Conservation (phyloP, 1,140 invertebrate species). For the Coenobita brevimanus region DNA sequence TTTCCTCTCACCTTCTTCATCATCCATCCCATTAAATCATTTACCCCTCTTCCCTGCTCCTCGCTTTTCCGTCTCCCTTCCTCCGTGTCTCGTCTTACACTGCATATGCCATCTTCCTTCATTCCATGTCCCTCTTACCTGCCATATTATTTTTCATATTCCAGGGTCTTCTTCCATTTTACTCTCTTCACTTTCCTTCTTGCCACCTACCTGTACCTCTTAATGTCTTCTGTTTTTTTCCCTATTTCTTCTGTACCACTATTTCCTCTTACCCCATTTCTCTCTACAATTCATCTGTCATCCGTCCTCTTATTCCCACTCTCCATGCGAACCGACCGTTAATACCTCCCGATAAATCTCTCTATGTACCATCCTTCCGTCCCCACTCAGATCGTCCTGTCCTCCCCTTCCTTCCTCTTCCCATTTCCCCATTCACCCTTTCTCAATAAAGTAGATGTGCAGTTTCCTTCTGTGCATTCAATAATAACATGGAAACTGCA, state of each 20-base stretch:
- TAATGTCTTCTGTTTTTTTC: not conserved
- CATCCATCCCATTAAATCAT: not conserved
- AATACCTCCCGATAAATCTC: not conserved
- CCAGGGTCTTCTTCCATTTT: not conserved
- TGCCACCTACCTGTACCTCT: not conserved
- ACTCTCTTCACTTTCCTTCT: not conserved
- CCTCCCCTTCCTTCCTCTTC: constrained; percentile 1
- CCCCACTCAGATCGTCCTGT: not conserved
- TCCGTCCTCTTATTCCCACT: not conserved
- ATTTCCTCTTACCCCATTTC: not conserved
- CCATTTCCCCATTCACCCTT: not conserved
- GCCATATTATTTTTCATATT: not conserved
- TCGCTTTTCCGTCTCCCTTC: not conserved
- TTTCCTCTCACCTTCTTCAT: too few species aligned
- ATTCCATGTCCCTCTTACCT: not conserved
- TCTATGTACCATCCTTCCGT: not conserved
- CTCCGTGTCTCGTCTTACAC: too few species aligned
- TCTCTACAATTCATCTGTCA: not conserved
- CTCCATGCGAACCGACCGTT: not conserved
- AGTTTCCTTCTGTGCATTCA: too few species aligned
- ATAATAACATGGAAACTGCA: too few species aligned
- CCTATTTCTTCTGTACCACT: not conserved
- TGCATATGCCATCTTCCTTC: too few species aligned
- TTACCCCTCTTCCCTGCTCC: not conserved
- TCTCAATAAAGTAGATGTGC: too few species aligned